A percentile compares a stretch with the other conserved stretches of the same genome.
phyloP scores from a whole-genome alignment of 2,113 vertebrate genomes.

The Pomatorhinus ruficollis region DNA sequence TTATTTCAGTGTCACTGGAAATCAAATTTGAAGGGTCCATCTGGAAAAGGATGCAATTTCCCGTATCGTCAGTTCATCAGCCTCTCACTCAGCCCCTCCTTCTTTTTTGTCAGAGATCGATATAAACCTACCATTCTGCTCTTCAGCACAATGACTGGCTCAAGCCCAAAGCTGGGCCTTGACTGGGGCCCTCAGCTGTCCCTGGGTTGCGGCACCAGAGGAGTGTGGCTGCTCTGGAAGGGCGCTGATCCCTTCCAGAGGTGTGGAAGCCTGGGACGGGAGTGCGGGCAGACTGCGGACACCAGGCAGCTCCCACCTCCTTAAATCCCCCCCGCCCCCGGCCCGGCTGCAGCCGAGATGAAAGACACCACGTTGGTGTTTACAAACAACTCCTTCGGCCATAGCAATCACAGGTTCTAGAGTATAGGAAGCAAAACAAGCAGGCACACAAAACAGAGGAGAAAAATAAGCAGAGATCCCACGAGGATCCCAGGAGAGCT shows the following conservation, averaged over 20 bases:
- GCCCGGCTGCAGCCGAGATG: neutral
- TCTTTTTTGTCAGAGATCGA: neutral
- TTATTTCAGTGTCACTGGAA: neutral
- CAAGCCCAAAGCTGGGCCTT: neutral
- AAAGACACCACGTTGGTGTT: neutral
- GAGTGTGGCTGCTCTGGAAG: neutral
- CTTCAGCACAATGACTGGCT: neutral
- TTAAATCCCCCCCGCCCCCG: neutral
- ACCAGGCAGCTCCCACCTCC: rapidly evolving
- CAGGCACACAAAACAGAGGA: neutral
- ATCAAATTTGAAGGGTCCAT: neutral
- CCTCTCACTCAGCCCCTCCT: neutral
- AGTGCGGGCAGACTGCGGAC: rapidly evolving
- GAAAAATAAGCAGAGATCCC: neutral
- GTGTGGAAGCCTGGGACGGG: neutral
- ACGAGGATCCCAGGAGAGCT: neutral
- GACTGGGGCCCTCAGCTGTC: neutral
- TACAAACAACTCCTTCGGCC: neutral
- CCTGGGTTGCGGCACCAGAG: neutral
- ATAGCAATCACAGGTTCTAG: neutral
- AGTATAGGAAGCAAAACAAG: neutral
- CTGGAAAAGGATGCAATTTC: neutral
- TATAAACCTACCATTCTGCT: neutral
- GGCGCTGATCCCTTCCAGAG: rapidly evolving
- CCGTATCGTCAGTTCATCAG: neutral